Evolutionary conservation across 2,888 invertebrate genomes (phyloP), one percentile per base, ranked within the genome.

Genomic region (Dicroscelio sp.): DNA sequence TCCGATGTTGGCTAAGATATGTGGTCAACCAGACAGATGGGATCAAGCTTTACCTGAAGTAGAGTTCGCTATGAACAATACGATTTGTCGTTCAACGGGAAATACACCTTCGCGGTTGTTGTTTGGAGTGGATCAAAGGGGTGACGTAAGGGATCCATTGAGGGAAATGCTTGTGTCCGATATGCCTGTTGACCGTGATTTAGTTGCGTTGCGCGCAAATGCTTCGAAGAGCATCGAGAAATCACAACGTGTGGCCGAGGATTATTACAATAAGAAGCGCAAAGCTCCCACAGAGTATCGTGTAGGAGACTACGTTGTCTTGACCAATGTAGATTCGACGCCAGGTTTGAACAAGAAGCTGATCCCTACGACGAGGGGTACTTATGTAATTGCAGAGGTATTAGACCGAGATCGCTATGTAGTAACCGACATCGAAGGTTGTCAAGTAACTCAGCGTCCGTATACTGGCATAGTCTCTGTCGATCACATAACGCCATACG

Each of bases 1-100:
- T 3, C 78, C 78, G 27, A 79, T 79, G 78, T 65, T 79, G 2
- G 78, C 60, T 12, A 79, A 63, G n/a, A 35, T 65, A 48, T 10
- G 48, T 35, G 20, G n/a, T 35, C 27, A 58, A 14, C 30, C 73
- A 2, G 48, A 12, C 14, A 8, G 6, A 4, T 38, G 43, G 60
- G 63, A 78, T 23, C 20, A 8, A 30, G 63, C 55, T n/a, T 55
- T 75, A 33, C 20, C 27, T 3, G 1, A 23, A 5, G 63, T 78
- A 0, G 78, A 78, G n/a, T 43, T 30, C 33, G 78, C 78, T 2
- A 23, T 78, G 12, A 78, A 78, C 30, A 78, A 78, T 43, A 63
- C 63, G 2, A n/a, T 43, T 23, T 20, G 30, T 78, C 35, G 43
- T 2, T 20, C 78, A 1, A 78, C 78, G 0, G 43, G 30, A 0